Conservation (phyloP, 2,888 invertebrate genomes). For the Drosophila kuntzei region DNA sequence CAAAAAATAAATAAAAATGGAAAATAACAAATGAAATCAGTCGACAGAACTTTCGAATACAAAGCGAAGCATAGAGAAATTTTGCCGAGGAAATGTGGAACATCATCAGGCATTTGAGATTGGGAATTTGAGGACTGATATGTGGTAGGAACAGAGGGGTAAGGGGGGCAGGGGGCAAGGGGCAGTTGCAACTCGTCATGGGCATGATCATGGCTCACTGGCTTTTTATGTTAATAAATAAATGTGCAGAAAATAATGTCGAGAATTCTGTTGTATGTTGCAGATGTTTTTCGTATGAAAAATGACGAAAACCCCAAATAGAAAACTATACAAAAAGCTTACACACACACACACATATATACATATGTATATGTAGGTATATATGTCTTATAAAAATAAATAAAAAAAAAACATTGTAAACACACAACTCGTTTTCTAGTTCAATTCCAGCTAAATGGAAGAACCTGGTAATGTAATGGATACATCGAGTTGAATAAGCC, state of each 20-base stretch:
- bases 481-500: slow-evolving; percentile 48
- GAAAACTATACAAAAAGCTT: slow-evolving; percentile 11
- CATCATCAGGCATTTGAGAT: slow-evolving; percentile 32
- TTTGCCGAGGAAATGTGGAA: slow-evolving; percentile 43
- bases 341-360: slow-evolving; percentile 5
- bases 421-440: slow-evolving; percentile 72
- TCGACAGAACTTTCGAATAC: slow-evolving; percentile 60
- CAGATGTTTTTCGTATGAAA: slow-evolving; percentile 19
- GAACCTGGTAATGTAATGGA: slow-evolving; percentile 71
- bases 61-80: slow-evolving; percentile 14
- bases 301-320: slow-evolving; percentile 8
- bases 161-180: not conserved
- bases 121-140: slow-evolving; percentile 28
- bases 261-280: slow-evolving; percentile 10
- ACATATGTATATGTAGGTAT: slow-evolving; percentile 2
- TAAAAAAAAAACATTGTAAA: slow-evolving; percentile 43
- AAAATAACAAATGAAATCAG: slow-evolving; percentile 39
- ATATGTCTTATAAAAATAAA: slow-evolving; percentile 43
- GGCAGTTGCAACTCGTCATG: slow-evolving; percentile 27
- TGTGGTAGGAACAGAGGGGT: not conserved
- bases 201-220: slow-evolving; percentile 77
- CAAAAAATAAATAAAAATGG: slow-evolving; percentile 34
- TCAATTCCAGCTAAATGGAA: slow-evolving; percentile 76
- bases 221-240: slow-evolving; percentile 82
- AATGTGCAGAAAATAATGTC: slow-evolving; percentile 57